Conservation (phyloP, 2,113 vertebrate genomes). For the Vanacampus margaritifer region DNA sequence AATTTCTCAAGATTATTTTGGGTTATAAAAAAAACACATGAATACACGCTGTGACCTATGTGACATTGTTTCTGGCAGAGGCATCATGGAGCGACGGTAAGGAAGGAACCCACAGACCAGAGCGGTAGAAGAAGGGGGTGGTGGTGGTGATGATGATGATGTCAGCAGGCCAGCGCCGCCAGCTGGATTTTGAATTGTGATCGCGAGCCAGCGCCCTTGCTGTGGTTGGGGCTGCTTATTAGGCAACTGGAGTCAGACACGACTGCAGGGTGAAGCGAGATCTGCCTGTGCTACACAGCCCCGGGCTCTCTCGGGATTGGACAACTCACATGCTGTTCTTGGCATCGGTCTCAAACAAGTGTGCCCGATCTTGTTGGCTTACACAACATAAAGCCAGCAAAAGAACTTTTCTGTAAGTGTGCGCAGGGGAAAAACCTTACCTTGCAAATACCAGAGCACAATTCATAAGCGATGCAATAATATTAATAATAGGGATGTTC, state of each 20-base stretch:
- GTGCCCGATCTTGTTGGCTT: slow-evolving; percentile 47
- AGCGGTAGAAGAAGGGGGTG: neutral
- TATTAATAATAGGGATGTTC: neutral
- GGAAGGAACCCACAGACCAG: slow-evolving; percentile 30
- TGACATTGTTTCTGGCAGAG: slow-evolving; percentile 27
- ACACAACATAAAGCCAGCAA: slow-evolving; percentile 8
- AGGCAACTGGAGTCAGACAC: slow-evolving; percentile 50
- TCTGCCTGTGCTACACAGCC: slow-evolving; percentile 30
- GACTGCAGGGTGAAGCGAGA: slow-evolving; percentile 57
- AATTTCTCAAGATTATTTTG: slow-evolving; percentile 5
- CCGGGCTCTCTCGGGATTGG: slow-evolving; percentile 29
- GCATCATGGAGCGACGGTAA: slow-evolving; percentile 25
- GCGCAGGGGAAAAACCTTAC: too few species aligned
- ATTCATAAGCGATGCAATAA: neutral
- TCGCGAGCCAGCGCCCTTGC: slow-evolving; percentile 37
- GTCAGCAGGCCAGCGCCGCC: slow-evolving; percentile 50
- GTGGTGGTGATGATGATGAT: slow-evolving; percentile 46
- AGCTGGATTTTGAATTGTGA: slow-evolving; percentile 49
- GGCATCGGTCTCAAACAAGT: slow-evolving; percentile 55
- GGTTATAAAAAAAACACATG: slow-evolving; percentile 7
- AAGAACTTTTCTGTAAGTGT: neutral
- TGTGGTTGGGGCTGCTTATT: slow-evolving; percentile 62
- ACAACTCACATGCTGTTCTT: slow-evolving; percentile 60
- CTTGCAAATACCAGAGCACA: neutral
- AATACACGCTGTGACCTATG: slow-evolving; percentile 9